These are phyloP conservation scores for Melanotaenia maccullochi DNA, from an alignment of 2,797 vertebrate genomes.

Conservation along the genomic window DNA sequence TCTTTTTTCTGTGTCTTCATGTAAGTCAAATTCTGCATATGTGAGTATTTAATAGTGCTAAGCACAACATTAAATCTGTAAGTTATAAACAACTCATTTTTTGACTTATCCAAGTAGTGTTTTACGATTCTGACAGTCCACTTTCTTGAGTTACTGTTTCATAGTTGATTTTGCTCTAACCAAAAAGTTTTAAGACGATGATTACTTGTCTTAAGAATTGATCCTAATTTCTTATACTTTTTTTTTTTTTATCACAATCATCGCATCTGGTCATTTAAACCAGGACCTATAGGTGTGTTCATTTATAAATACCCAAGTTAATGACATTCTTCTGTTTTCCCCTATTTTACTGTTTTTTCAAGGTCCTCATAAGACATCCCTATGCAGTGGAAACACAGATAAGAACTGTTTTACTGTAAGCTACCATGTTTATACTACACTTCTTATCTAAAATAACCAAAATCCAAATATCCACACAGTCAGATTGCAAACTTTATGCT, in stretches of 20 bases:
- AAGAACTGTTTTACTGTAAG: background rate
- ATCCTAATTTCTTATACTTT: background rate
- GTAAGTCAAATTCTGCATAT: background rate
- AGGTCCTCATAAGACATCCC: slow-evolving; percentile 6
- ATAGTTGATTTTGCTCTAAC: slow-evolving; percentile 5
- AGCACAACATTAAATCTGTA: slow-evolving; percentile 20
- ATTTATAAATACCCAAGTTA: background rate
- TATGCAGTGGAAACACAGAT: slow-evolving; percentile 3
- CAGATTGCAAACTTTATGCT: slow-evolving; percentile 8
- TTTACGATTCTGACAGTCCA: slow-evolving; percentile 27
- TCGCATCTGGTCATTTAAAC: slow-evolving; percentile 1
- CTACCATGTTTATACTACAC: slow-evolving; percentile 2
- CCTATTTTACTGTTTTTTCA: slow-evolving; percentile 13
- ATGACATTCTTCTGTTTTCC: background rate
- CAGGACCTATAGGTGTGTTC: slow-evolving; percentile 10
- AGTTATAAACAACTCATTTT: slow-evolving; percentile 28
- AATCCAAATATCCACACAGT: slow-evolving; percentile 12
- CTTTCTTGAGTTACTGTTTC: slow-evolving; percentile 13
- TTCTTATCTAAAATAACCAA: slow-evolving; percentile 18
- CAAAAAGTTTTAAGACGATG: background rate
- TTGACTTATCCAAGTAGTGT: slow-evolving; percentile 31
- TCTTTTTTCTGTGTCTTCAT: slow-evolving; percentile 2
- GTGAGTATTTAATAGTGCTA: background rate
- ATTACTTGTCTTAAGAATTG: no score
- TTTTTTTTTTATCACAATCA: background rate